Evolutionary conservation across 2,113 vertebrate species (phyloP).

Genomic region (Solea senegalensis): DNA sequence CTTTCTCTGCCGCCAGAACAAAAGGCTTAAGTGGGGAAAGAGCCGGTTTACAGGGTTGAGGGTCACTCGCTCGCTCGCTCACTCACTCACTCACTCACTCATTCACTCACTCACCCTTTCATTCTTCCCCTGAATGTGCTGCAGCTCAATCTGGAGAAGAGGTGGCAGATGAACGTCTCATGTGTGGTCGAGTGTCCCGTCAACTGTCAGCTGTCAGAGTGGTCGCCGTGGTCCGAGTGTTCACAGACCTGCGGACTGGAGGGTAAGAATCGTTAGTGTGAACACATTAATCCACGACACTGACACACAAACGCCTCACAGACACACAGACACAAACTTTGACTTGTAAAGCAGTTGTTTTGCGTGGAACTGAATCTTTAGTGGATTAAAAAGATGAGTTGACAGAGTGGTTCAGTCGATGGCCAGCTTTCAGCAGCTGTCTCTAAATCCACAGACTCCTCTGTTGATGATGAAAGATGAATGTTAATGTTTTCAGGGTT

Average conservation of each 20-base stretch:
- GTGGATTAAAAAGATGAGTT: too few species aligned
- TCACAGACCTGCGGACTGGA: slow-evolving; percentile 93
- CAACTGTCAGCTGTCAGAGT: slow-evolving; percentile 97
- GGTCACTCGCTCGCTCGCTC: too few species aligned
- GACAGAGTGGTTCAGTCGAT: too few species aligned
- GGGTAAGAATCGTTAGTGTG: slow-evolving; percentile 75
- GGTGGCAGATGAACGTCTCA: slow-evolving; percentile 94
- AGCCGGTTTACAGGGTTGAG: background rate
- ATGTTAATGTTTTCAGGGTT: too few species aligned
- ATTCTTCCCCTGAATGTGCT: background rate
- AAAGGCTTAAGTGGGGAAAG: slow-evolving; percentile 49
- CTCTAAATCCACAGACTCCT: too few species aligned
- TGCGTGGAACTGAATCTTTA: too few species aligned
- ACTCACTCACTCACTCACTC: background rate
- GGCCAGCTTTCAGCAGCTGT: too few species aligned
- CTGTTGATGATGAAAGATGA: too few species aligned
- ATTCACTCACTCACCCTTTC: background rate
- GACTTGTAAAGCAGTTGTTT: too few species aligned
- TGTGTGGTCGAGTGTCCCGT: slow-evolving; percentile 95
- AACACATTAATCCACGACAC: too few species aligned
- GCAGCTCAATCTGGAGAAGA: slow-evolving; percentile 91
- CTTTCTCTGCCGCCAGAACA: slow-evolving; percentile 26
- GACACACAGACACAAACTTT: too few species aligned
- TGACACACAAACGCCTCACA: too few species aligned
- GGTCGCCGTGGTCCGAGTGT: slow-evolving; percentile 94